These are phyloP conservation scores for Himalopsyche tibetana DNA, from an alignment of 2,888 invertebrate genomes.

Conservation along the genomic window DNA sequence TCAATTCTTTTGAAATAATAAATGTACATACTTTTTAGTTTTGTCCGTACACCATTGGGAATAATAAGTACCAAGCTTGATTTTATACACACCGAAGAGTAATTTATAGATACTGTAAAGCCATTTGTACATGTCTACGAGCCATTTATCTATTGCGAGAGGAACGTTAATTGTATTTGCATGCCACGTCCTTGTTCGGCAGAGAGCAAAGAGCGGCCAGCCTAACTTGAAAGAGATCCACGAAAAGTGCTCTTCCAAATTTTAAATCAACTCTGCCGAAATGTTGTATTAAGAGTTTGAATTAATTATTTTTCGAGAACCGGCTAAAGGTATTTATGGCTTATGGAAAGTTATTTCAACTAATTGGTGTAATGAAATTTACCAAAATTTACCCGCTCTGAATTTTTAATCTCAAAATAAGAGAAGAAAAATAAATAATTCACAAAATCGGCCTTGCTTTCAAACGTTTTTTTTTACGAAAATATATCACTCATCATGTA, in stretches of 20 bases:
- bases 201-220: constrained; percentile 35
- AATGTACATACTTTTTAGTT: too few relatives aligned
- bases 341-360: constrained; percentile 40
- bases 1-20: too few relatives aligned
- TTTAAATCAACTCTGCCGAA: constrained; percentile 38
- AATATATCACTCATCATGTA: too few relatives aligned
- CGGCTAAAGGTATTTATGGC: constrained; percentile 42
- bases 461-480: too few relatives aligned
- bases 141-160: constrained; percentile 49
- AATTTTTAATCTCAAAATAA: not conserved
- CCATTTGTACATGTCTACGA: constrained; percentile 47
- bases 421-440: not conserved
- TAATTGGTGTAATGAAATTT: constrained; percentile 43
- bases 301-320: constrained; percentile 36
- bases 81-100: not conserved
- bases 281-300: constrained; percentile 42
- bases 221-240: constrained; percentile 32
- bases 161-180: constrained; percentile 50
- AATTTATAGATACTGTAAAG: constrained; percentile 27
- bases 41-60: not conserved
- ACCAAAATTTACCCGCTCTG: constrained; percentile 18
- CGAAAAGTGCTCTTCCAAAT: constrained; percentile 38
- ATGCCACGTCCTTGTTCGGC: constrained; percentile 29
- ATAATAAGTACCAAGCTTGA: not conserved
- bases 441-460: too few relatives aligned